Base-by-base conservation (phyloP, 2,113 vertebrate genomes). In the Oryzias celebensis region DNA sequence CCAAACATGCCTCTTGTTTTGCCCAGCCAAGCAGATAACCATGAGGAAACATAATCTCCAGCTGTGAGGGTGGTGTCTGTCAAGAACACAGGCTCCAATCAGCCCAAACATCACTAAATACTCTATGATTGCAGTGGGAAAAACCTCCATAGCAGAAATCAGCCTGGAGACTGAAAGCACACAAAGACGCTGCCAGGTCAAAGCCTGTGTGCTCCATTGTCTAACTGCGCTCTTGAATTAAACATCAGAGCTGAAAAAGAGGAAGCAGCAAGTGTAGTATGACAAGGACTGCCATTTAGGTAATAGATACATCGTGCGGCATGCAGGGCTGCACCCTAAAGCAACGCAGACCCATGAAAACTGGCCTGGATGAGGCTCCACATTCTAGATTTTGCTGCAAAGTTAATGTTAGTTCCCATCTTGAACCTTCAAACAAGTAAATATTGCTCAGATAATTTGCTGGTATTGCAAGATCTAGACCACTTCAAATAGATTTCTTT, bases 1-100 rank as follows among this genome's bases (percentile, higher is more conserved):
- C 85, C 80, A 36, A 74, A 90, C 90, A 81, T 86, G 88, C 75
- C 65, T 79, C 68, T 78, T 73, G 80, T 86, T 83, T 80, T 77
- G 69, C 71, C 62, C 49, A 31, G 14, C 58, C 61, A 56, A 63
- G 65, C 74, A 71, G 71, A 84, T 68, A 79, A 58, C 68, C 65
- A 53, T 65, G 75, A 62, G 71, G 59, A 72, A 69, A 75, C 69
- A 52, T 63, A 75, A 62, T 73, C 62, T 67, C 31, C 52, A n/a
- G 62, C 65, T 70, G 56, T 68, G 56, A 76, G 60, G 62, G 62
- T 57, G 71, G 59, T n/a, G 71, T 72, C 80, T 82, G 80, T 84
- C 83, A 85, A 84, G 75, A 75, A 71, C 66, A 62, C 75, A 77
- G 81, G 77, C 69, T 72, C 23, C 73, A 68, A 85, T 72, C 71